phyloP scores from a whole-genome alignment of 2,888 invertebrate genomes.

The Ptychoptera albimana region DNA sequence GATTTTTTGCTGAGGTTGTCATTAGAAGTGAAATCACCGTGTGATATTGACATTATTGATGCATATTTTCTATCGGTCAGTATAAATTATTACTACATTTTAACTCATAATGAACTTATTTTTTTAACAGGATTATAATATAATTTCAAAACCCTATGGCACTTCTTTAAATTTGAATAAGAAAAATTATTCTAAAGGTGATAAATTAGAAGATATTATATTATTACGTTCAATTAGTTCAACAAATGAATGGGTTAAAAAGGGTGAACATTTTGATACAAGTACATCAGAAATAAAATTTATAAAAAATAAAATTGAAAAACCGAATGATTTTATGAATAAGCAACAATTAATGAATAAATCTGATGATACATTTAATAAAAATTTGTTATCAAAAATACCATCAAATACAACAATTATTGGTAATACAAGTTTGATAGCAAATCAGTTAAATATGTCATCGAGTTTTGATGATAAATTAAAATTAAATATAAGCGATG shows the following conservation, averaged over 20 bases:
- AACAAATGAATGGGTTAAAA: constrained; percentile 20
- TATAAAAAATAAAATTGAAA: background rate
- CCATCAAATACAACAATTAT: constrained; percentile 28
- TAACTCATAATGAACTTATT: background rate
- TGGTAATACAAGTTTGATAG: constrained; percentile 19
- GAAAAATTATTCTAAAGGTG: constrained; percentile 21
- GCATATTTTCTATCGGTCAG: constrained; percentile 31
- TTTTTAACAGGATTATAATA: constrained; percentile 24
- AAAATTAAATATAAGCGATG: constrained; percentile 14
- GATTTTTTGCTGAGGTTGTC: constrained; percentile 28
- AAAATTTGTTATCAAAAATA: constrained; percentile 23
- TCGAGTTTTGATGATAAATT: constrained; percentile 21
- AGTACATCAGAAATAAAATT: constrained; percentile 5
- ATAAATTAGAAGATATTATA: constrained; percentile 26
- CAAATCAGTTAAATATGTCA: constrained; percentile 20
- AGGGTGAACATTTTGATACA: constrained; percentile 6
- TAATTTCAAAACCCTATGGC: constrained; percentile 28
- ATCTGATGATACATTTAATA: constrained; percentile 14
- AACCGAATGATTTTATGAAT: background rate
- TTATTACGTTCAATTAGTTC: constrained; percentile 25
- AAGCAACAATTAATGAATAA: background rate
- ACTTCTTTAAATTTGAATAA: constrained; percentile 26
- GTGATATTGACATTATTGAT: constrained; percentile 27
- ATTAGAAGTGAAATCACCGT: constrained; percentile 22
- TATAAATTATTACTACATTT: constrained; percentile 6